phyloP scores from a whole-genome alignment of 2,888 invertebrate genomes.

The Eilema caniola region DNA sequence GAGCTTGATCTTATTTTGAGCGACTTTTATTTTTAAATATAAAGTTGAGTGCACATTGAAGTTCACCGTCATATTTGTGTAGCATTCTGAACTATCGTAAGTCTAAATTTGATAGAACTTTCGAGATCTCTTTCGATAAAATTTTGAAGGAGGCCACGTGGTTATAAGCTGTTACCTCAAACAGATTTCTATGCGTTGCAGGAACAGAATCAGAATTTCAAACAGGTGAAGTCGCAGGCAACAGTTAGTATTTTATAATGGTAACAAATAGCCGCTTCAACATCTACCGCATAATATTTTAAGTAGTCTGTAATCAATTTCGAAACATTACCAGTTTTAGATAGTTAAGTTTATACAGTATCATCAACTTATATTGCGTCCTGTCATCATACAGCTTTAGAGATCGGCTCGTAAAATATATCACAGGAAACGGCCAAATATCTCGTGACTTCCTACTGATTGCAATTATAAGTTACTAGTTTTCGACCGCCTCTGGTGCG shows the following conservation, averaged over 20 bases:
- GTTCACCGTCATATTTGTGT: not conserved
- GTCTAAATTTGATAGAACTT: not conserved
- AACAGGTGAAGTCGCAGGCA: too few species aligned
- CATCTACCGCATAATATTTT: not conserved
- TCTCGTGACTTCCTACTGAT: slow-evolving; percentile 11
- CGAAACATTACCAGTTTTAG: not conserved
- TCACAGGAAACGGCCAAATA: slow-evolving; percentile 19
- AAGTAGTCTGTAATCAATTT: not conserved
- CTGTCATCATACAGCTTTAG: slow-evolving; percentile 11
- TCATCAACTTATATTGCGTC: slow-evolving; percentile 16
- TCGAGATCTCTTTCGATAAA: not conserved
- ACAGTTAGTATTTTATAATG: too few species aligned
- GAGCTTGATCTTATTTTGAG: not conserved
- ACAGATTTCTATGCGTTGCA: too few species aligned
- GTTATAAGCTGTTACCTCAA: too few species aligned
- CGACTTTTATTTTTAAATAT: not conserved
- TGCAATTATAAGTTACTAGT: slow-evolving; percentile 15
- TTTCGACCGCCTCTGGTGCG: not conserved
- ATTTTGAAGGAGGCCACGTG: not conserved
- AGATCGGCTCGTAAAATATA: slow-evolving; percentile 21
- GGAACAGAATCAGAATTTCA: too few species aligned
- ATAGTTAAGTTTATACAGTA: slow-evolving; percentile 9
- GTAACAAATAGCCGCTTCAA: not conserved
- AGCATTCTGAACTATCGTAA: not conserved
- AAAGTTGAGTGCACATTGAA: slow-evolving; percentile 3